These are phyloP conservation scores for Drosophila gaucha DNA, from an alignment of 2,888 invertebrate species.

Conservation along the genomic window DNA sequence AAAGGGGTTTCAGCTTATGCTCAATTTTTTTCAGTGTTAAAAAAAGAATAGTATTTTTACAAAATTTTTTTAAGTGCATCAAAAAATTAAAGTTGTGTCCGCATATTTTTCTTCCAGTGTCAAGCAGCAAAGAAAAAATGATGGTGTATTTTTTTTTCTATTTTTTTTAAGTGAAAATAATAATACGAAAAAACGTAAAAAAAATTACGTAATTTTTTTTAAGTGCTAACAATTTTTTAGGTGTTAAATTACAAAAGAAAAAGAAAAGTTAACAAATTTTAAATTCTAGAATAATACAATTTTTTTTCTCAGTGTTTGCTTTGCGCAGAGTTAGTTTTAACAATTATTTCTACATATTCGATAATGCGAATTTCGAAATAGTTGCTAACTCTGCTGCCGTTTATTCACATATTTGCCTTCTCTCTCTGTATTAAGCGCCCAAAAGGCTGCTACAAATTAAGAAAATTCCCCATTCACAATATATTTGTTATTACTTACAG, in stretches of 20 bases:
- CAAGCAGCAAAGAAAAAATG: slow-evolving; percentile 2
- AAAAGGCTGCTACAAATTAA: slow-evolving; percentile 22
- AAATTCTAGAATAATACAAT: background rate
- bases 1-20: slow-evolving; percentile 1
- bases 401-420: slow-evolving; percentile 6
- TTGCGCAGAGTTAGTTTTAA: slow-evolving; percentile 25
- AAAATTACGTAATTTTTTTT: slow-evolving; percentile 22
- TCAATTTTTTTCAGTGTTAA: background rate
- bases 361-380: too few species aligned
- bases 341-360: too few species aligned
- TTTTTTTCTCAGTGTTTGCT: slow-evolving; percentile 14
- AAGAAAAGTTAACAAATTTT: background rate
- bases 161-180: slow-evolving; percentile 26
- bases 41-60: background rate
- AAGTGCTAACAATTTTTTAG: background rate
- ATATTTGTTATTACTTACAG: background rate
- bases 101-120: slow-evolving; percentile 37
- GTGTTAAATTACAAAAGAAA: background rate
- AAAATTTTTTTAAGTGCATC: slow-evolving; percentile 34
- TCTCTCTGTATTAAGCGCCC: slow-evolving; percentile 7
- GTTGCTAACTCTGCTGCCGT: slow-evolving; percentile 8
- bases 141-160: slow-evolving; percentile 1
- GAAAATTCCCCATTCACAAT: background rate
- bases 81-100: slow-evolving; percentile 20
- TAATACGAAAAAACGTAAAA: background rate